These are phyloP conservation scores for Argyresthia goedartella DNA, from an alignment of 2,888 invertebrate species.

Conservation along the genomic window DNA sequence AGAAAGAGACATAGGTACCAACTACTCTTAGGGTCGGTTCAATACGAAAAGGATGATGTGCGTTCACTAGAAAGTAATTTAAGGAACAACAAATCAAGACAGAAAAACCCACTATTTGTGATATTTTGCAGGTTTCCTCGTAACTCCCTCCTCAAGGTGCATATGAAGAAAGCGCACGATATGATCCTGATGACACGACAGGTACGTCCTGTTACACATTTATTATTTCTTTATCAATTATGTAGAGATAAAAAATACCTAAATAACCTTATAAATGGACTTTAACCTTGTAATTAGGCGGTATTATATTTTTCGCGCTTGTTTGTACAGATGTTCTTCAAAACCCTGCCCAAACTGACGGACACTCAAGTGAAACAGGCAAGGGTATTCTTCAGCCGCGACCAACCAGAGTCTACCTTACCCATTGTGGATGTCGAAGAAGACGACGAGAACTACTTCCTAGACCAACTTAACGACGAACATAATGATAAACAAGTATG, in stretches of 20 bases:
- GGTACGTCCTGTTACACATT: slow-evolving; percentile 20
- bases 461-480: not conserved
- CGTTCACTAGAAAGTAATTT: too few species aligned
- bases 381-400: not conserved
- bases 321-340: slow-evolving; percentile 46
- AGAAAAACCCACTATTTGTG: too few species aligned
- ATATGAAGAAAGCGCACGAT: slow-evolving; percentile 45
- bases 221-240: not conserved
- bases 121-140: not conserved
- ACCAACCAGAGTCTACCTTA: not conserved
- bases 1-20: too few species aligned
- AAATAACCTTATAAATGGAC: not conserved
- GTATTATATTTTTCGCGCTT: too few species aligned
- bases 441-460: not conserved
- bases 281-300: too few species aligned
- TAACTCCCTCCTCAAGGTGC: slow-evolving; percentile 29
- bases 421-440: not conserved
- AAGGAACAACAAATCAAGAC: too few species aligned
- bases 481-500: too few species aligned
- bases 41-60: too few species aligned
- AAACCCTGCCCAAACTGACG: slow-evolving; percentile 36
- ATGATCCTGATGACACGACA: slow-evolving; percentile 43
- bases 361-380: slow-evolving; percentile 31
- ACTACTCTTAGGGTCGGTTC: too few species aligned
- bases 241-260: not conserved